Evolutionary conservation across 2,797 vertebrate genomes (phyloP).

Genomic region (Alfaro cultratus): DNA sequence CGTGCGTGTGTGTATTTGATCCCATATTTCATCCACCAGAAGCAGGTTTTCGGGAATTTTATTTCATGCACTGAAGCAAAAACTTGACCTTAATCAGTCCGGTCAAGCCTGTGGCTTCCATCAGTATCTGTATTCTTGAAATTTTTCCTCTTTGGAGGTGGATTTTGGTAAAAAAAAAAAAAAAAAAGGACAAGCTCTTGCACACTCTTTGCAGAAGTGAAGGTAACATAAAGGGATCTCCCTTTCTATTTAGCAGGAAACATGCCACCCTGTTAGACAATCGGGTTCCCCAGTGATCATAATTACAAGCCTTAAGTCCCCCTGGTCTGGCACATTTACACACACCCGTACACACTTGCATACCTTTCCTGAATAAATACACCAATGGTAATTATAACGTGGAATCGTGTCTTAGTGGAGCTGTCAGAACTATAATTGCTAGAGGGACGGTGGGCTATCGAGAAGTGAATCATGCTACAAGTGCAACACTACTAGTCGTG

Average conservation of each 20-base stretch:
- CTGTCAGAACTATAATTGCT: slow-evolving; percentile 84
- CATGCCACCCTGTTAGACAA: slow-evolving; percentile 67
- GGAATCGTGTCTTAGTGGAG: slow-evolving; percentile 77
- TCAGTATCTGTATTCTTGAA: slow-evolving; percentile 42
- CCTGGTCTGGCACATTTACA: slow-evolving; percentile 36
- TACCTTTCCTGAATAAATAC: slow-evolving; percentile 78
- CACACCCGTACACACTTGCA: slow-evolving; percentile 49
- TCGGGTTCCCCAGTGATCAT: slow-evolving; percentile 69
- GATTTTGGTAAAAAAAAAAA: background rate
- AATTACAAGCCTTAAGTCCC: slow-evolving; percentile 67
- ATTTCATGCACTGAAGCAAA: slow-evolving; percentile 42
- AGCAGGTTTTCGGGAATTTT: slow-evolving; percentile 53
- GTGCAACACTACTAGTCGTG: slow-evolving; percentile 64
- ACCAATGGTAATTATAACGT: slow-evolving; percentile 81
- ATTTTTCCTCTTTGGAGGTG: slow-evolving; percentile 53
- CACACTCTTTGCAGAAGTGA: slow-evolving; percentile 41
- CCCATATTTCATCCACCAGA: slow-evolving; percentile 74
- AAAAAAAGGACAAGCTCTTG: slow-evolving; percentile 18
- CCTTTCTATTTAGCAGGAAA: slow-evolving; percentile 68
- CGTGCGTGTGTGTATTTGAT: slow-evolving; percentile 66
- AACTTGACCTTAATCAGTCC: slow-evolving; percentile 74
- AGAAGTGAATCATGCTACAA: slow-evolving; percentile 74
- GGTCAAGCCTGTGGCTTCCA: slow-evolving; percentile 58
- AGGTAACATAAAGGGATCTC: slow-evolving; percentile 65
- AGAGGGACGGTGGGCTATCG: slow-evolving; percentile 81